Evolutionary conservation across 2,888 invertebrate genomes (phyloP).

Genomic region (Dugesia japonica): DNA sequence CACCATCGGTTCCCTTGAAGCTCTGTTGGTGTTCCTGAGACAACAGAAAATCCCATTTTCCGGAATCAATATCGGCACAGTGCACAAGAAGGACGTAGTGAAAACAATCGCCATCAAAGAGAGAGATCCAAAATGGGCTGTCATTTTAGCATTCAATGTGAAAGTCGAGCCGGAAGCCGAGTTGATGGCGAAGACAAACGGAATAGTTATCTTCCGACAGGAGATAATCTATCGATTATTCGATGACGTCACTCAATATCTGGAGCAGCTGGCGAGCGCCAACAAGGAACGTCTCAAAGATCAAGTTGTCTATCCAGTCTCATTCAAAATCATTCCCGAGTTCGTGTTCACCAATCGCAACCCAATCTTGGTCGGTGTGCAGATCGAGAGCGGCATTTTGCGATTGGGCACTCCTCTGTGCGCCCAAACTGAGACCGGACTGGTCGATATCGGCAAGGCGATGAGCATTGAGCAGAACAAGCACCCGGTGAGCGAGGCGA

Average conservation of each 20-base stretch:
- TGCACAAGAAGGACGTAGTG: slow-evolving; percentile 97
- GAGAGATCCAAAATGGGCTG: slow-evolving; percentile 82
- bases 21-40: slow-evolving; percentile 74
- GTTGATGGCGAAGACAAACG: slow-evolving; percentile 74
- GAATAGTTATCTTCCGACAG: slow-evolving; percentile 70
- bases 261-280: slow-evolving; percentile 72
- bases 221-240: slow-evolving; percentile 99
- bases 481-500: slow-evolving; percentile 77
- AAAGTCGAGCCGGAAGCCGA: slow-evolving; percentile 94
- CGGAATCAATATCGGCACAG: slow-evolving; percentile 93
- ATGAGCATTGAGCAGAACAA: slow-evolving; percentile 88
- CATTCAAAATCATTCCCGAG: slow-evolving; percentile 63
- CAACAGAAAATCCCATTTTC: slow-evolving; percentile 53
- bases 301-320: slow-evolving; percentile 94
- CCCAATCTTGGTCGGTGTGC: slow-evolving; percentile 88
- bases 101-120: slow-evolving; percentile 99
- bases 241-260: slow-evolving; percentile 72
- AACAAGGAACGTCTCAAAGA: slow-evolving; percentile 86
- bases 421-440: slow-evolving; percentile 82
- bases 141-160: slow-evolving; percentile 97
- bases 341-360: slow-evolving; percentile 93
- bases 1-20: slow-evolving; percentile 93
- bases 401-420: slow-evolving; percentile 92
- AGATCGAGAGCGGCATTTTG: slow-evolving; percentile 79
- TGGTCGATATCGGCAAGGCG: slow-evolving; percentile 73